A percentile compares a stretch with the other conserved stretches of the same genome.
Evolutionary conservation across 2,888 invertebrate genomes (phyloP).

Genomic region (Portevinia maculata): DNA sequence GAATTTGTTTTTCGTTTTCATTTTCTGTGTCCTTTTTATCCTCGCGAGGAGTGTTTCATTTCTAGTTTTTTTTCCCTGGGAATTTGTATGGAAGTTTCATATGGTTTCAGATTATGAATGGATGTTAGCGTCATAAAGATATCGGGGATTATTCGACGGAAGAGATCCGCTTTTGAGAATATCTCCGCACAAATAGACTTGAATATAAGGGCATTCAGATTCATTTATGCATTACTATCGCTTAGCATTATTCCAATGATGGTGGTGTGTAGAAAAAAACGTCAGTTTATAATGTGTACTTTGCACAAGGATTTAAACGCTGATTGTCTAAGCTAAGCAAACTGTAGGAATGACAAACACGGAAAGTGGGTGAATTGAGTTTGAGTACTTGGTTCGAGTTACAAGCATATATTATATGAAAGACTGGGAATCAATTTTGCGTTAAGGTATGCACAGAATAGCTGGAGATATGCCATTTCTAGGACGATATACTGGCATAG

Average conservation of each 20-base stretch:
- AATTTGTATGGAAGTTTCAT: constrained; percentile 49
- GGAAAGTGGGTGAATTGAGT: constrained; percentile 15
- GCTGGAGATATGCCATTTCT: not conserved
- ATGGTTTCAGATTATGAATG: constrained; percentile 39
- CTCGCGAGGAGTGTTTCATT: constrained; percentile 13
- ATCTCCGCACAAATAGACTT: constrained; percentile 25
- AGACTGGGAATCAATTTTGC: not conserved
- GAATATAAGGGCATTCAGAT: constrained; percentile 60
- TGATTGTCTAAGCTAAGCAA: constrained; percentile 36
- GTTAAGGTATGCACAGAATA: too few species aligned
- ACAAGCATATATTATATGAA: not conserved
- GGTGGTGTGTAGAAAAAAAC: not conserved
- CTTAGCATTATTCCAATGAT: constrained; percentile 13
- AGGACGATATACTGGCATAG: not conserved
- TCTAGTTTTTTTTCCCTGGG: constrained; percentile 7
- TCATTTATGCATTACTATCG: constrained; percentile 68
- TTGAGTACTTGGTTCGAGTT: not conserved
- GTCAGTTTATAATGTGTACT: not conserved
- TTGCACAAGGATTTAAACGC: constrained; percentile 15
- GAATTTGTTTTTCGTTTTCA: constrained; percentile 63
- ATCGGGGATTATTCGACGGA: constrained; percentile 58
- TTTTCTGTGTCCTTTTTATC: constrained; percentile 49
- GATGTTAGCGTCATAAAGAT: constrained; percentile 65
- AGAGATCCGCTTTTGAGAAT: constrained; percentile 45
- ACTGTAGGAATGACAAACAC: not conserved